phyloP scores from a whole-genome alignment of 2,797 vertebrate species.

The Schizopygopsis pylzovi region DNA sequence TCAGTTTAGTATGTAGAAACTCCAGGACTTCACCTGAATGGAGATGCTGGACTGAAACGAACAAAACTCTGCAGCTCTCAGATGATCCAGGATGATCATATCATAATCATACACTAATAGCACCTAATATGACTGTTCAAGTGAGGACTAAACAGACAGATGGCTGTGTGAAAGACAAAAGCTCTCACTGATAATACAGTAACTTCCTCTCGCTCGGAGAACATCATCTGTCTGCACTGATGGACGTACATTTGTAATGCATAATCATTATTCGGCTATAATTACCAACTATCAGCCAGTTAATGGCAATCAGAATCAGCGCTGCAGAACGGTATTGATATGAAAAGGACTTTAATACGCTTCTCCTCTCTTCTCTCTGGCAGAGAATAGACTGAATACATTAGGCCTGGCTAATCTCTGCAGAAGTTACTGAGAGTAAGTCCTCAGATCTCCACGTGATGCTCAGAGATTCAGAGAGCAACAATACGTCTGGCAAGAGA shows the following conservation, averaged over 20 bases:
- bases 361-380: constrained; percentile 29
- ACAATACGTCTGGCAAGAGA: not conserved
- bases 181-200: constrained; percentile 18
- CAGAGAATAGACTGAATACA: constrained; percentile 37
- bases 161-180: constrained; percentile 39
- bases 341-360: constrained; percentile 42
- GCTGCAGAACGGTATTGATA: constrained; percentile 31
- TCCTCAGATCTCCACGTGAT: constrained; percentile 25
- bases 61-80: not conserved
- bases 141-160: constrained; percentile 13
- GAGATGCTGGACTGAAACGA: constrained; percentile 3
- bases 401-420: constrained; percentile 46
- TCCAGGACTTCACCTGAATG: not conserved
- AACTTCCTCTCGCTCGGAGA: not conserved
- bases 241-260: constrained; percentile 33
- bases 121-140: constrained; percentile 21
- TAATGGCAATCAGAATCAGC: constrained; percentile 39
- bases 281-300: constrained; percentile 46
- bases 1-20: not conserved
- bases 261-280: constrained; percentile 47
- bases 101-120: constrained; percentile 13
- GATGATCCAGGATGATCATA: not conserved
- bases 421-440: constrained; percentile 39
- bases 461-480: constrained; percentile 22
- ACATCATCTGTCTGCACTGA: constrained; percentile 15